Percentiles rank a stretch among this genome's conserved stretches.
These are phyloP conservation scores for Parazoanthus swiftii DNA, from an alignment of 92 coral and sea anemone species.

Conservation along the genomic window DNA sequence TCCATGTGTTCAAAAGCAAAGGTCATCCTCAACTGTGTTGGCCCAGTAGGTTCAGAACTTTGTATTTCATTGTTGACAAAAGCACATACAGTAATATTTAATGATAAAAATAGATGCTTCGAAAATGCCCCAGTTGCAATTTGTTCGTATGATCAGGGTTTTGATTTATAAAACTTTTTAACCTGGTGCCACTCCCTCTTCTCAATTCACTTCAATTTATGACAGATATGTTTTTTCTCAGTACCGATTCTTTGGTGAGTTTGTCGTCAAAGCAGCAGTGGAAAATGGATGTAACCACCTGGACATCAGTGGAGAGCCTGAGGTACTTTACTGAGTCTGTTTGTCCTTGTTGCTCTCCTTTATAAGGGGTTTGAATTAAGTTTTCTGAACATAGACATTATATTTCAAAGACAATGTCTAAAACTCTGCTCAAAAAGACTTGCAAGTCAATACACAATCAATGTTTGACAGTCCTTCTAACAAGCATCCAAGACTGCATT, in stretches of 20 bases:
- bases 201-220: no score
- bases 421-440: no score
- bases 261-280: conserved; percentile 95
- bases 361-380: neutral
- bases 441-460: no score
- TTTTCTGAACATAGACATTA: neutral
- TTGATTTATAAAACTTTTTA: no score
- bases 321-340: conserved; percentile 53
- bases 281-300: conserved; percentile 89
- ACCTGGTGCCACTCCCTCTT: no score
- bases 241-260: conserved; percentile 98
- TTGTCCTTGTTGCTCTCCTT: neutral
- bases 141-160: no score
- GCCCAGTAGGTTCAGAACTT: conserved; percentile 72
- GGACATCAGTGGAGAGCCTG: conserved; percentile 98
- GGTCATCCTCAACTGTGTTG: conserved; percentile 90
- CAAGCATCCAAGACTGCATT: no score
- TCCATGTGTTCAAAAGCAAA: conserved; percentile 83
- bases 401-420: no score
- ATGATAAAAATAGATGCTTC: neutral
- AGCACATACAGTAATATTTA: neutral
- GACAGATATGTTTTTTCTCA: conserved; percentile 16
- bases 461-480: no score
- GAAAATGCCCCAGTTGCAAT: no score
- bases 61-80: neutral